Evolutionary conservation across 2,797 vertebrate species (phyloP).

Genomic region (Eulemur mongoz): DNA sequence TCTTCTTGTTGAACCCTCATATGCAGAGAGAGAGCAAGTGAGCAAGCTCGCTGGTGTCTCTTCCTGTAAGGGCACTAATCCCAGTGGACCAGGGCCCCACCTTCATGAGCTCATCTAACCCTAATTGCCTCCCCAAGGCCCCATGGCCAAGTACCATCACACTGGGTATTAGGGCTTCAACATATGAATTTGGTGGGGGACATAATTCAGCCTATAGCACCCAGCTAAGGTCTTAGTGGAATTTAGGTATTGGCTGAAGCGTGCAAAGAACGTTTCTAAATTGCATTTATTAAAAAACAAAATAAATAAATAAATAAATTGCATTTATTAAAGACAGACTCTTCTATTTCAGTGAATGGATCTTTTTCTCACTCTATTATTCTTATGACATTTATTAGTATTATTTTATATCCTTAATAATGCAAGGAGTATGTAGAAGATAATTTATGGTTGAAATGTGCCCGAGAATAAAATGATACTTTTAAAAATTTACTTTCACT

Average conservation of each 20-base stretch:
- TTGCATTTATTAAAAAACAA: not conserved
- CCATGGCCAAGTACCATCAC: not conserved
- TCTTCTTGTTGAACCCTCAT: not conserved
- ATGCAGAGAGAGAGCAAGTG: not conserved
- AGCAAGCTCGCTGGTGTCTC: not conserved
- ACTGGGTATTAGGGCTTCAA: not conserved
- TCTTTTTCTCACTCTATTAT: constrained; percentile 18
- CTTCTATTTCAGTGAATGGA: not conserved
- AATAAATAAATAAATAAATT: not conserved
- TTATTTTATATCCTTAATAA: not conserved
- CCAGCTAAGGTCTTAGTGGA: not conserved
- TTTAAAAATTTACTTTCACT: constrained; percentile 41
- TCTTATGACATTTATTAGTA: not conserved
- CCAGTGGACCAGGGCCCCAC: not conserved
- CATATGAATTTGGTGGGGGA: not conserved
- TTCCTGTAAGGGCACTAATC: not conserved
- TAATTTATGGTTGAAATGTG: not conserved
- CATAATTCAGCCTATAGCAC: not conserved
- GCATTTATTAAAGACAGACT: not conserved
- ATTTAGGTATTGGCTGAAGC: not conserved
- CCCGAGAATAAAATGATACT: not conserved
- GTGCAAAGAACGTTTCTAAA: not conserved
- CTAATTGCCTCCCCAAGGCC: not conserved
- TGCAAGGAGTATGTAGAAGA: not conserved
- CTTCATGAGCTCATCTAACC: not conserved